These are phyloP conservation scores for Drosophila eugracilis DNA, from an alignment of 1,140 invertebrate genomes.

Conservation along the genomic window DNA sequence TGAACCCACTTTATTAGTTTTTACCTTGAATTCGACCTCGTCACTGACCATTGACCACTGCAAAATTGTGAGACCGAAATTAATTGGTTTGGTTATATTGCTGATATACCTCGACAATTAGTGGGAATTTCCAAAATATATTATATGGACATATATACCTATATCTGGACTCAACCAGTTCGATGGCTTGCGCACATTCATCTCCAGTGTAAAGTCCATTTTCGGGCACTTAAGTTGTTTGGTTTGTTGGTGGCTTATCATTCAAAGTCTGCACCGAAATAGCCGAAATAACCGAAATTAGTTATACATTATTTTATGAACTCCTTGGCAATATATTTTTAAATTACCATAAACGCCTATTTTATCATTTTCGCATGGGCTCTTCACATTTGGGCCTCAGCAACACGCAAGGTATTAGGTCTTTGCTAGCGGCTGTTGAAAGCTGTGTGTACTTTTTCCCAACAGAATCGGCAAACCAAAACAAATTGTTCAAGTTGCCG, in stretches of 20 bases:
- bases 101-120: slow-evolving; percentile 21
- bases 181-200: slow-evolving; percentile 11
- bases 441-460: slow-evolving; percentile 31
- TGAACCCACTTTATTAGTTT: background rate
- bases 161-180: background rate
- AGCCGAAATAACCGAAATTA: slow-evolving; percentile 12
- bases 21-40: background rate
- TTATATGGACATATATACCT: background rate
- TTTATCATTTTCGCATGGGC: slow-evolving; percentile 10
- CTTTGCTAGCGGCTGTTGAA: background rate
- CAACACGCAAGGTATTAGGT: slow-evolving; percentile 10
- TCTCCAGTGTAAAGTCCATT: slow-evolving; percentile 30
- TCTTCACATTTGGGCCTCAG: slow-evolving; percentile 5
- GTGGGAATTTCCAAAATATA: slow-evolving; percentile 3
- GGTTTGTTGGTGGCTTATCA: slow-evolving; percentile 16
- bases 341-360: background rate
- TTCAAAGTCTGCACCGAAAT: slow-evolving; percentile 2
- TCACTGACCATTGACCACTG: slow-evolving; percentile 5
- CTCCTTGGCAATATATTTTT: background rate
- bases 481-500: slow-evolving; percentile 74
- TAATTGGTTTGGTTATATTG: background rate
- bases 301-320: background rate
- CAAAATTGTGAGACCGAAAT: background rate
- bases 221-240: slow-evolving; percentile 1
- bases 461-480: slow-evolving; percentile 49